These are phyloP conservation scores for Thaleichthys pacificus DNA, from an alignment of 2,797 vertebrate genomes.

Conservation along the genomic window DNA sequence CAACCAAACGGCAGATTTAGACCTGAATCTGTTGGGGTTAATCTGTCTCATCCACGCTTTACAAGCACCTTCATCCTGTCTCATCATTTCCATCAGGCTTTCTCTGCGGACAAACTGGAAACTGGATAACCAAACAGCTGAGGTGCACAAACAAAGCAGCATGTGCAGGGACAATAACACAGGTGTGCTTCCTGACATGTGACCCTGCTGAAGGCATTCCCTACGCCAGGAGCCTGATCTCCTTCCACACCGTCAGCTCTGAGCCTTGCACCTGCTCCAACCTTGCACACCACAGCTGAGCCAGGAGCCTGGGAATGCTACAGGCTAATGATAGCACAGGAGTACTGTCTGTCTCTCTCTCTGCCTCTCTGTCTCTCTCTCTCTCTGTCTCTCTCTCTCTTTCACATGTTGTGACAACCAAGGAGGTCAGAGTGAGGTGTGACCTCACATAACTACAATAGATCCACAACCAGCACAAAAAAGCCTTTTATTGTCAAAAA, in stretches of 20 bases:
- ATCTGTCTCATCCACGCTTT: not conserved
- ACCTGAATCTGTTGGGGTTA: not conserved
- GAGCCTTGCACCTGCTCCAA: not conserved
- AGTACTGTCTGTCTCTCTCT: not conserved
- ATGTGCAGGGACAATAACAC: not conserved
- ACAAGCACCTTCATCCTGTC: not conserved
- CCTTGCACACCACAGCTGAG: not conserved
- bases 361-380: too few species aligned
- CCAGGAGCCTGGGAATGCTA: not conserved
- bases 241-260: not conserved
- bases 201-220: not conserved
- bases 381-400: too few species aligned
- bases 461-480: too few species aligned
- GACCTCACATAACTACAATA: too few species aligned
- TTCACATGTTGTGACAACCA: too few species aligned
- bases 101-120: not conserved
- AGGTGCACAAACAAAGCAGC: not conserved
- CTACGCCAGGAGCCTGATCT: not conserved
- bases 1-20: slow-evolving; percentile 6
- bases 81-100: not conserved
- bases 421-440: too few species aligned
- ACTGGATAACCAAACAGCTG: not conserved
- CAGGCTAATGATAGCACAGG: not conserved
- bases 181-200: not conserved
- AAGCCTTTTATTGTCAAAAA: too few species aligned